Base-by-base conservation (phyloP, 2,888 invertebrate species). In the Tetragonisca angustula region DNA sequence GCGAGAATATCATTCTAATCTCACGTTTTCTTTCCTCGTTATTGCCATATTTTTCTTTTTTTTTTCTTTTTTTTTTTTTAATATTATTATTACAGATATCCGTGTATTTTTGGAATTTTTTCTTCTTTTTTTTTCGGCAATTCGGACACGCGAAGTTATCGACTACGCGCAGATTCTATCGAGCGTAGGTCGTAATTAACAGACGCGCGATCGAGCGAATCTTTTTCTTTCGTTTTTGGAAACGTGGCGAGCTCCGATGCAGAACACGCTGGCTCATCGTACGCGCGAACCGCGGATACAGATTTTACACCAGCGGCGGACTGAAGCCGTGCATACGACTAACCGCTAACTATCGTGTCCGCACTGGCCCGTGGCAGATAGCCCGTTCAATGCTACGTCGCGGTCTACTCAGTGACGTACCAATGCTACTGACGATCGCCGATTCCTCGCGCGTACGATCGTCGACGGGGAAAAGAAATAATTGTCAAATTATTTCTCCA, bases 241-340 rank as follows among this genome's bases (percentile, higher is more conserved):
- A 19, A 32, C 17, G 5, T 2, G 32, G 71, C 83, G 52, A 71
- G 71, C 54, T 71, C 74, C 71, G 56, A 71, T 6, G 43, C n/a
- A 5, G 54, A 59, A 69, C 59, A 27, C 67, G 59, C 17, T 24
- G 24, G 54, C 50, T 49, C 50, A 65, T 76, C 65, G 69, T 21
- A 75, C 54, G 50, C n/a, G 43, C 65, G 83, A 84, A 67, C 75
- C 43, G 43, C 43, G 64, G 73, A 62, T 75, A 76, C 82, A 61
- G 85, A 82, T 85, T 69, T 85, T 75, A n/a, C 62, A 67, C 62
- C 82, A 70, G 50, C 78, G 68, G 32, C 72, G 24, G 67, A 72
- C 80, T 77, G 86, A 87, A 86, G 85, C 85, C 86, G 83, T 85
- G 85, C 83, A 77, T 85, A 64, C 74, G 76, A 64, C 56, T 70